Conservation (phyloP, 37 sponge, comb jelly and placozoan species). For the Tethya wilhelma region DNA sequence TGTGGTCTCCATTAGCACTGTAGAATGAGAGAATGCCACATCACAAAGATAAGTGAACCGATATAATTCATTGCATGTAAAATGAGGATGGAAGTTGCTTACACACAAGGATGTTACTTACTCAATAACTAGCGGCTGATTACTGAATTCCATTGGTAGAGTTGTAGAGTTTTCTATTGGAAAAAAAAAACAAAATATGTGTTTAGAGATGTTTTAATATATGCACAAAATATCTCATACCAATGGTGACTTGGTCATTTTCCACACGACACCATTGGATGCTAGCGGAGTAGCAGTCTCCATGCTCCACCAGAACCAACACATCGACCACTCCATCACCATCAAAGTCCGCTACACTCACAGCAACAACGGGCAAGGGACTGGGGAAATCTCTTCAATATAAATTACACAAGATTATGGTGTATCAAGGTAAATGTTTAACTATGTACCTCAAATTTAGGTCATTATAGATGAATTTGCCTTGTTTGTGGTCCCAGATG, state of each 20-base stretch:
- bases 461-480: not conserved
- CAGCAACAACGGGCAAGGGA: not conserved
- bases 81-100: too few species aligned
- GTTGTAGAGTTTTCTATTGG: not conserved
- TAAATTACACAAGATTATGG: not conserved
- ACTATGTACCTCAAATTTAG: not conserved
- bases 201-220: not conserved
- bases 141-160: too few species aligned
- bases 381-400: slow-evolving; percentile 29
- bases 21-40: too few species aligned
- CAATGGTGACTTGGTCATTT: not conserved
- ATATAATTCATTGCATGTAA: too few species aligned
- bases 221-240: not conserved
- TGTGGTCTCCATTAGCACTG: slow-evolving; percentile 69
- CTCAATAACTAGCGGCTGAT: too few species aligned
- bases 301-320: not conserved
- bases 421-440: not conserved
- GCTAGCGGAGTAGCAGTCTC: slow-evolving; percentile 6
- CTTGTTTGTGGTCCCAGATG: not conserved
- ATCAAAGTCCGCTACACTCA: slow-evolving; percentile 40
- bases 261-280: slow-evolving; percentile 16
- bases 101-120: too few species aligned
- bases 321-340: slow-evolving; percentile 52
- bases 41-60: too few species aligned
- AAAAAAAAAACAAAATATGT: not conserved